Percentiles rank a stretch among this genome's conserved stretches.
Conservation (phyloP, 2,888 invertebrate species). For the Pasiphila rectangulata region DNA sequence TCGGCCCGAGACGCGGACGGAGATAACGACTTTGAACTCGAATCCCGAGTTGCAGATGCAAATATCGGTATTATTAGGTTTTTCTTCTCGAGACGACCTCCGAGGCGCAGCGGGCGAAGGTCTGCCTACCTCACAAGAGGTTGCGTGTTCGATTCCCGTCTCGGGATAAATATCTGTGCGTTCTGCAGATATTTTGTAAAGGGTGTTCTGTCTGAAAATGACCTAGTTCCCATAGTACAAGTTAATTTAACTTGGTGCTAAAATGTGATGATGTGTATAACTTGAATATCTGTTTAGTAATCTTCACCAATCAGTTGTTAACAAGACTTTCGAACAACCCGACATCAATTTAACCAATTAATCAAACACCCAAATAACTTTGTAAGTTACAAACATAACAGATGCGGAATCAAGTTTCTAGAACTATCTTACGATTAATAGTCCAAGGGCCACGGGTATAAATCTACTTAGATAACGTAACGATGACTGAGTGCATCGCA, state of each 20-base stretch:
- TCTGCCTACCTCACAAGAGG: too few species aligned
- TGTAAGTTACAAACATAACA: conserved; percentile 36
- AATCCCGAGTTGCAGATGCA: conserved; percentile 25
- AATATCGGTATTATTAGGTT: not conserved
- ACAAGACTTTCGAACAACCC: not conserved
- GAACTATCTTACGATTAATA: conserved; percentile 57
- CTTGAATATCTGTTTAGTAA: too few species aligned
- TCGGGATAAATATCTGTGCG: too few species aligned
- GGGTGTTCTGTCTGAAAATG: too few species aligned
- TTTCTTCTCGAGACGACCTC: not conserved
- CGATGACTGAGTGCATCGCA: conserved; percentile 66
- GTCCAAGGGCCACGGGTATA: conserved; percentile 49
- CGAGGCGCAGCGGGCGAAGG: too few species aligned
- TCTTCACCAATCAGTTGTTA: not conserved
- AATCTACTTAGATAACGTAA: conserved; percentile 63
- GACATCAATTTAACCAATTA: conserved; percentile 16
- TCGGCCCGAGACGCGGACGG: conserved; percentile 43
- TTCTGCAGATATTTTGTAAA: too few species aligned
- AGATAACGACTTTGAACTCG: conserved; percentile 70
- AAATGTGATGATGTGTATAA: too few species aligned
- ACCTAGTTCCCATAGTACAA: too few species aligned
- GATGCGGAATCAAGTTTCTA: conserved; percentile 34
- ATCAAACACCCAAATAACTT: conserved; percentile 23
- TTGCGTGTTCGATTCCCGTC: too few species aligned
- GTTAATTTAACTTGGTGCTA: too few species aligned